A percentile compares a stretch with the other conserved stretches of the same genome.
Evolutionary conservation across 2,113 vertebrate species (phyloP).

Genomic region (Chloroceryle aenea): DNA sequence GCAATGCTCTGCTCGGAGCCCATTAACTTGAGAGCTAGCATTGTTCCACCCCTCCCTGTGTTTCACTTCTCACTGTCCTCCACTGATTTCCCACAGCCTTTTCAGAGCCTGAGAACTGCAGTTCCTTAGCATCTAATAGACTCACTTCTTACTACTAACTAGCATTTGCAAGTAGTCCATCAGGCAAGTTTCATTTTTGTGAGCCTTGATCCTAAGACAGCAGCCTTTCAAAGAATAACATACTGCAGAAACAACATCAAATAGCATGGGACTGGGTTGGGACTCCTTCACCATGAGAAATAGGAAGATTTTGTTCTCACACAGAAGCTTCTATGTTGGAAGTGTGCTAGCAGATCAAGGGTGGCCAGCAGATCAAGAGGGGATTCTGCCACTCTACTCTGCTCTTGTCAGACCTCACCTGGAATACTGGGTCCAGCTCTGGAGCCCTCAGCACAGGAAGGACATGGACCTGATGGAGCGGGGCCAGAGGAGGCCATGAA

Average conservation of each 20-base stretch:
- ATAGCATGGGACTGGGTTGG: not conserved
- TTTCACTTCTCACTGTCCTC: not conserved
- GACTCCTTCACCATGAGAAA: not conserved
- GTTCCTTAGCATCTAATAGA: not conserved
- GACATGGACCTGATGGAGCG: too few species aligned
- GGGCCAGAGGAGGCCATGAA: too few species aligned
- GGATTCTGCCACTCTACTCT: too few species aligned
- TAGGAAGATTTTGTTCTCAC: not conserved
- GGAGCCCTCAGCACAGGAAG: too few species aligned
- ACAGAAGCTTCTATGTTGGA: fast-evolving
- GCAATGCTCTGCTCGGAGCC: not conserved
- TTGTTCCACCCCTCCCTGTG: not conserved
- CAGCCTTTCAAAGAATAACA: not conserved
- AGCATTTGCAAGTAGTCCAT: not conserved
- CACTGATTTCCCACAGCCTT: not conserved
- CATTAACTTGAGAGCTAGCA: not conserved
- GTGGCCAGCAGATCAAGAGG: too few species aligned
- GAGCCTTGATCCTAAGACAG: not conserved
- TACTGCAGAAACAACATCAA: not conserved
- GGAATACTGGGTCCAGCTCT: too few species aligned
- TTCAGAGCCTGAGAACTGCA: not conserved
- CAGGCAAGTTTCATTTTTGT: not conserved
- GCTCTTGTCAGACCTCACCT: too few species aligned
- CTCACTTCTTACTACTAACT: not conserved
- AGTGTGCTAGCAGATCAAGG: too few species aligned